Conservation (phyloP, 2,113 vertebrate genomes). For the Melanerpes formicivorus region DNA sequence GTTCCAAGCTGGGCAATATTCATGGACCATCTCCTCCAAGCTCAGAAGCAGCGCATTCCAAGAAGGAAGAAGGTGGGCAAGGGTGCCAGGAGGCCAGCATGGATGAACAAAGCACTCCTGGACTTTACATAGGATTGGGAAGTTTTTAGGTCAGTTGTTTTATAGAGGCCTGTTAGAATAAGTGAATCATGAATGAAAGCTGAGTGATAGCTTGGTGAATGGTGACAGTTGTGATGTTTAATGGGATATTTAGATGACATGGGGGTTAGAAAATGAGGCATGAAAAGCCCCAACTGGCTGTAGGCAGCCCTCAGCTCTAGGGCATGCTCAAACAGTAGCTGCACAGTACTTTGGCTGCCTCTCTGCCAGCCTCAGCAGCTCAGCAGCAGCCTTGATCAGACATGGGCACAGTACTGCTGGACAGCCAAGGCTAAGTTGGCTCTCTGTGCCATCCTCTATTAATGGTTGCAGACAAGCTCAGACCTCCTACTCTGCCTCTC, state of each 20-base stretch:
- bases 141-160: background rate
- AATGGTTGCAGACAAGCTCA: background rate
- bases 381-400: background rate
- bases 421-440: background rate
- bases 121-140: background rate
- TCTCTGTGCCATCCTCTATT: background rate
- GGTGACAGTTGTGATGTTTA: background rate
- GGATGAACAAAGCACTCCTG: too few species aligned
- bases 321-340: background rate
- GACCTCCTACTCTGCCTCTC: background rate
- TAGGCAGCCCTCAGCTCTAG: rapidly evolving
- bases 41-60: too few species aligned
- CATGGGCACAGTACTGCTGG: background rate
- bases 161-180: background rate
- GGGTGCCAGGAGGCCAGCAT: too few species aligned
- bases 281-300: background rate
- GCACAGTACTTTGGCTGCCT: background rate
- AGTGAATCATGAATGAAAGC: background rate
- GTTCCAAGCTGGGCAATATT: too few species aligned
- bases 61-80: too few species aligned
- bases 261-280: rapidly evolving
- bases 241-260: background rate
- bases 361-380: background rate
- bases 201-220: background rate
- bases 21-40: too few species aligned